phyloP scores from a whole-genome alignment of 2,113 vertebrate species.

The Origma solitaria region DNA sequence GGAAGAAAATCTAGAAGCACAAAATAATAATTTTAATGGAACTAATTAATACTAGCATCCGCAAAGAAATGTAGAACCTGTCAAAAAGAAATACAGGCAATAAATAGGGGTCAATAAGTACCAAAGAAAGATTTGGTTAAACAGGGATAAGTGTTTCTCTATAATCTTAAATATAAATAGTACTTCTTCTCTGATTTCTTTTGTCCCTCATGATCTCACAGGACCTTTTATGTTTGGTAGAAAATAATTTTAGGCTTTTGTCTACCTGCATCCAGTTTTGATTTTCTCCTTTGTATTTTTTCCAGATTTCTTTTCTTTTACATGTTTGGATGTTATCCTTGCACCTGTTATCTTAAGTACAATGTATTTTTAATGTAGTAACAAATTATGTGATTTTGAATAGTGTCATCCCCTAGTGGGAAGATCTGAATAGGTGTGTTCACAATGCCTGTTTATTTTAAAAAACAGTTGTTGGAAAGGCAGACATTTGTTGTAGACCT shows the following conservation, averaged over 20 bases:
- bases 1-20: not conserved
- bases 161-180: not conserved
- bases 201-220: not conserved
- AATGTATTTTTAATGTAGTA: not conserved
- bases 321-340: not conserved
- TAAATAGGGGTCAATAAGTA: not conserved
- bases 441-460: not conserved
- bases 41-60: not conserved
- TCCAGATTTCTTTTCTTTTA: not conserved
- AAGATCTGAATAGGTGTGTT: not conserved
- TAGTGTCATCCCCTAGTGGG: not conserved
- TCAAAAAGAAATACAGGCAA: not conserved
- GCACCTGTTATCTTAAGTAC: not conserved
- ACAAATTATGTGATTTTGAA: not conserved
- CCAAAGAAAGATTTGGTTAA: not conserved
- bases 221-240: not conserved
- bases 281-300: not conserved
- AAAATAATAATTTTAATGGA: not conserved
- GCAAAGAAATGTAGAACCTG: not conserved
- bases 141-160: not conserved
- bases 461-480: not conserved
- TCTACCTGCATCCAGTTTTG: not conserved
- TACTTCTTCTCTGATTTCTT: not conserved
- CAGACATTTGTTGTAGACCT: not conserved
- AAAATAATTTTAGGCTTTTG: not conserved